Evolutionary conservation across 2,797 vertebrate genomes (phyloP).

Genomic region (Pelochelys cantorii): DNA sequence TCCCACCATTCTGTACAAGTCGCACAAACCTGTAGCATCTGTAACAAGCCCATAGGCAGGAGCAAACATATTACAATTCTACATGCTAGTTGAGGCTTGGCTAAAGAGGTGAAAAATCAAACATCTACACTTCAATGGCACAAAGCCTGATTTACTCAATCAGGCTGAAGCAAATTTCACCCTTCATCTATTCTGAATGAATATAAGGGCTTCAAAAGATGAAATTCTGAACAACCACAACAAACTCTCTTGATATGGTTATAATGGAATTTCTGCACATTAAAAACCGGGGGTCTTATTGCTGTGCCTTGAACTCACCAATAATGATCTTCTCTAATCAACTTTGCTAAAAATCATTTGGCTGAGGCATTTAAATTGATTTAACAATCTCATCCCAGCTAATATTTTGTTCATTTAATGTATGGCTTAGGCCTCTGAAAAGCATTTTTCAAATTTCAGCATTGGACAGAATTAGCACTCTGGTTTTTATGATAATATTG

Average conservation of each 20-base stretch:
- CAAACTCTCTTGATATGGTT: slow-evolving; percentile 12
- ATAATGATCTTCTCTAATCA: slow-evolving; percentile 39
- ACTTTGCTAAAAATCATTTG: slow-evolving; percentile 15
- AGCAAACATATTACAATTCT: not conserved
- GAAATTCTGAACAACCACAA: slow-evolving; percentile 6
- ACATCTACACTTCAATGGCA: not conserved
- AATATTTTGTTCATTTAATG: slow-evolving; percentile 70
- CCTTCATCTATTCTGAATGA: not conserved
- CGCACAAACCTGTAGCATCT: not conserved
- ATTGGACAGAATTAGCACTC: slow-evolving; percentile 74
- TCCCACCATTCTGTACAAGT: not conserved
- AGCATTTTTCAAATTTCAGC: slow-evolving; percentile 68
- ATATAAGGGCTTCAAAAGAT: slow-evolving; percentile 13
- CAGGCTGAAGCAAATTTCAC: not conserved
- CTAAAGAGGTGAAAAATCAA: not conserved
- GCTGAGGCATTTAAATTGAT: slow-evolving; percentile 68
- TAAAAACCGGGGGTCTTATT: slow-evolving; percentile 38
- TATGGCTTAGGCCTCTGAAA: slow-evolving; percentile 64
- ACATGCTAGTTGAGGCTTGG: not conserved
- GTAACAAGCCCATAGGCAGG: not conserved
- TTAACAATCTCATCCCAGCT: slow-evolving; percentile 50
- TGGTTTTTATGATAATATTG: slow-evolving; percentile 84
- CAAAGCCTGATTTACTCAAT: not conserved
- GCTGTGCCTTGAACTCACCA: slow-evolving; percentile 44
- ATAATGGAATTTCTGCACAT: slow-evolving; percentile 53